These are phyloP conservation scores for Lathamus discolor DNA, from an alignment of 2,113 vertebrate species.

Conservation along the genomic window DNA sequence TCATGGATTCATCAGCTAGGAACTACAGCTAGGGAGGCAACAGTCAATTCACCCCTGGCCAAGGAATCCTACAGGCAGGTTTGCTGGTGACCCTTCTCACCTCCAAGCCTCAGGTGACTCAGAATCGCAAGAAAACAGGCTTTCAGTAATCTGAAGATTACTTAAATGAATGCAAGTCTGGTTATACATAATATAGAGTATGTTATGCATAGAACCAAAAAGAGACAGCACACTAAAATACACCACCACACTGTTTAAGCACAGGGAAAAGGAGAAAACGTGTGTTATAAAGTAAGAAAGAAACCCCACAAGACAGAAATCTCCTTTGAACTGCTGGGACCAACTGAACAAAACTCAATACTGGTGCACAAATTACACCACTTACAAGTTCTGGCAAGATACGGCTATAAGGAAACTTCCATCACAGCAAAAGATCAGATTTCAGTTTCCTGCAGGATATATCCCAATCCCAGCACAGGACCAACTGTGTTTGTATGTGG, in stretches of 20 bases:
- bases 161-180: neutral
- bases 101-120: neutral
- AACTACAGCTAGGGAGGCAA: neutral
- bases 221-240: neutral
- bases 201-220: neutral
- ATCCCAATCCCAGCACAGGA: neutral
- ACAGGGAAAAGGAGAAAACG: neutral
- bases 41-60: neutral
- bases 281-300: neutral
- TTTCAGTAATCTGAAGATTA: neutral
- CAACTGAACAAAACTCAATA: slow-evolving; percentile 9
- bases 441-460: slow-evolving; percentile 43
- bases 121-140: neutral
- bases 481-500: neutral
- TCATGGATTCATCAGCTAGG: neutral
- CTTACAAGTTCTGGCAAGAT: slow-evolving; percentile 2
- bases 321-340: neutral
- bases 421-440: neutral
- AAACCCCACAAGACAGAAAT: neutral
- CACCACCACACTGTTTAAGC: neutral
- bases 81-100: neutral
- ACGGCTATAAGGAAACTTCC: slow-evolving; percentile 38
- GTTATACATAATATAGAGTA: neutral
- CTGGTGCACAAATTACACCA: neutral
- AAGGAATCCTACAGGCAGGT: neutral